These are phyloP conservation scores for Paramormyrops kingsleyae DNA, from an alignment of 2,113 vertebrate species.

Conservation along the genomic window DNA sequence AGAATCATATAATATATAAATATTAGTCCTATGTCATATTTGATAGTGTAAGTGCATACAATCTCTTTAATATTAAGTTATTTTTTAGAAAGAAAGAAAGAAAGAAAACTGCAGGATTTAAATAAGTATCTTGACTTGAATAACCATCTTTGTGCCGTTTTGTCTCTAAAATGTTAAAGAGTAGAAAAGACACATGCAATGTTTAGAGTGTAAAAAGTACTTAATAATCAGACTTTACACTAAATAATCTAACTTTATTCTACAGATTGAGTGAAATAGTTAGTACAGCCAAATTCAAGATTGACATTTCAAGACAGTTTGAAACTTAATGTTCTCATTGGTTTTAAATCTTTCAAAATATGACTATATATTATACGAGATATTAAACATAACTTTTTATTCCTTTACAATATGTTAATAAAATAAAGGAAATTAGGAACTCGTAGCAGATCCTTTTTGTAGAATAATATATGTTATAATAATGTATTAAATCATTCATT, in stretches of 20 bases:
- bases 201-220: not conserved
- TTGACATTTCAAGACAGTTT: not conserved
- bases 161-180: not conserved
- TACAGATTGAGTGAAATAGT: not conserved
- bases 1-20: not conserved
- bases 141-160: not conserved
- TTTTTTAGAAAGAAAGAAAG: not conserved
- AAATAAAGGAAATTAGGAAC: not conserved
- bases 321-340: not conserved
- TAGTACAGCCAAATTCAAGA: not conserved
- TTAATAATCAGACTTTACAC: not conserved
- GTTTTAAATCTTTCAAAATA: not conserved
- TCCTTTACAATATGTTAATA: not conserved
- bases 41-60: not conserved
- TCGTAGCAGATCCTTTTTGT: not conserved
- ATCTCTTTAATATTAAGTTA: not conserved
- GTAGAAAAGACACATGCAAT: not conserved
- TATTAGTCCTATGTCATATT: not conserved
- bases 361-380: not conserved
- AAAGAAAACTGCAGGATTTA: not conserved
- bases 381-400: not conserved
- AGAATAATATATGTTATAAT: not conserved
- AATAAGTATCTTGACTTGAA: not conserved
- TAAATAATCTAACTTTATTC: not conserved
- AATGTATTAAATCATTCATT: not conserved